Evolutionary conservation across 37 sponge, comb jelly and placozoan genomes (phyloP).

Genomic region (Aplysina aerophoba): DNA sequence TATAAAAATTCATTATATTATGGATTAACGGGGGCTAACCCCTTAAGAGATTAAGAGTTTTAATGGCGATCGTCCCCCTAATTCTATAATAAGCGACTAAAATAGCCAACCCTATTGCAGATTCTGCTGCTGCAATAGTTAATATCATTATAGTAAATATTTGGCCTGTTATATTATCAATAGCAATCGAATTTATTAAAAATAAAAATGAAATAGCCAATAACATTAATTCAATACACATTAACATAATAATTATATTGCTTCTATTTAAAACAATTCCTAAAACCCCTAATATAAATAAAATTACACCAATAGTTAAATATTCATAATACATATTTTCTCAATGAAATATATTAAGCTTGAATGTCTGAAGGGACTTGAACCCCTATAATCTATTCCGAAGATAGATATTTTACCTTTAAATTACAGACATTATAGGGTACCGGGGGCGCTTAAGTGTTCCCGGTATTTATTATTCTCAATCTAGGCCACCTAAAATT

Average conservation of each 20-base stretch:
- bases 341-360: not conserved
- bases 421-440: slow-evolving; percentile 54
- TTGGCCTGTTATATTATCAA: slow-evolving; percentile 63
- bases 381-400: slow-evolving; percentile 70
- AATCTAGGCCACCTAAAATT: slow-evolving; percentile 69
- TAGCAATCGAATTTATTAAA: slow-evolving; percentile 49
- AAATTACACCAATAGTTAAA: slow-evolving; percentile 51
- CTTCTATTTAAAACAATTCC: slow-evolving; percentile 79
- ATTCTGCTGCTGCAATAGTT: slow-evolving; percentile 76
- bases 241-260: slow-evolving; percentile 78
- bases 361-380: slow-evolving; percentile 60
- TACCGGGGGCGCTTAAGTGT: no score
- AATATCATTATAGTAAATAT: slow-evolving; percentile 75
- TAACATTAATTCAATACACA: slow-evolving; percentile 83
- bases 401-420: slow-evolving; percentile 68
- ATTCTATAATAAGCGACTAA: slow-evolving; percentile 73
- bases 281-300: slow-evolving; percentile 69
- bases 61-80: slow-evolving; percentile 59
- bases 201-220: slow-evolving; percentile 68
- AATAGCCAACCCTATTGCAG: slow-evolving; percentile 58
- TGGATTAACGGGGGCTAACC: slow-evolving; percentile 35
- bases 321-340: slow-evolving; percentile 50
- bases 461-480: slow-evolving; percentile 47
- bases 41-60: slow-evolving; percentile 57
- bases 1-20: no score